These are phyloP conservation scores for Parus major DNA, from an alignment of 2,113 vertebrate species.

Conservation along the genomic window DNA sequence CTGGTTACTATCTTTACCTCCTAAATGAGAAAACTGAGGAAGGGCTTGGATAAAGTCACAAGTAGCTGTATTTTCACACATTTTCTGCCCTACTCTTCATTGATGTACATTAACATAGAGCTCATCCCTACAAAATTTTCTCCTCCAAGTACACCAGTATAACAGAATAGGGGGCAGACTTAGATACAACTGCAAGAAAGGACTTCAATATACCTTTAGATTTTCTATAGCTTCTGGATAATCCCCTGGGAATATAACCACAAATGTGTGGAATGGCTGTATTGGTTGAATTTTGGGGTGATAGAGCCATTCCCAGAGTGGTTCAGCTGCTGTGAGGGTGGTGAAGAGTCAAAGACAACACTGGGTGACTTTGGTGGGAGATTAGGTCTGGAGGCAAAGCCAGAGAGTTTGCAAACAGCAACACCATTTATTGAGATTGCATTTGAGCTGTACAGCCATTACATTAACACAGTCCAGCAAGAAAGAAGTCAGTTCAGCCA, in stretches of 20 bases:
- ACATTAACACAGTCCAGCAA: slow-evolving; percentile 27
- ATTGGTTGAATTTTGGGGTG: background rate
- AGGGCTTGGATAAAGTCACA: background rate
- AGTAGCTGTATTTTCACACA: background rate
- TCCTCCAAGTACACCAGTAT: background rate
- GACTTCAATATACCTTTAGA: background rate
- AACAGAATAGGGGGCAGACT: background rate
- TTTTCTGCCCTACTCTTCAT: background rate
- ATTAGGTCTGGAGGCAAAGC: background rate
- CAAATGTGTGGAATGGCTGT: background rate
- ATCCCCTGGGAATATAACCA: background rate
- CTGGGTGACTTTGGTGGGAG: background rate
- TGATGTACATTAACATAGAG: background rate
- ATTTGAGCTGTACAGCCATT: background rate
- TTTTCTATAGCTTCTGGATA: background rate
- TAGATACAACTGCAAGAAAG: background rate
- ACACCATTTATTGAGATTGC: background rate
- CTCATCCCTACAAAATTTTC: background rate
- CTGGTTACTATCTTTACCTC: background rate
- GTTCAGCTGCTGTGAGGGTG: background rate
- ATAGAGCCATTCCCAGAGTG: background rate
- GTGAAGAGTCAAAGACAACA: background rate
- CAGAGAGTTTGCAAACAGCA: background rate
- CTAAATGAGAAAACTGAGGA: background rate
- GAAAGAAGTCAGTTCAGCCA: slow-evolving; percentile 3